Evolutionary conservation across 1,140 invertebrate genomes (phyloP), one percentile per base, ranked within the genome.

Genomic region (Drosophila novamexicana): DNA sequence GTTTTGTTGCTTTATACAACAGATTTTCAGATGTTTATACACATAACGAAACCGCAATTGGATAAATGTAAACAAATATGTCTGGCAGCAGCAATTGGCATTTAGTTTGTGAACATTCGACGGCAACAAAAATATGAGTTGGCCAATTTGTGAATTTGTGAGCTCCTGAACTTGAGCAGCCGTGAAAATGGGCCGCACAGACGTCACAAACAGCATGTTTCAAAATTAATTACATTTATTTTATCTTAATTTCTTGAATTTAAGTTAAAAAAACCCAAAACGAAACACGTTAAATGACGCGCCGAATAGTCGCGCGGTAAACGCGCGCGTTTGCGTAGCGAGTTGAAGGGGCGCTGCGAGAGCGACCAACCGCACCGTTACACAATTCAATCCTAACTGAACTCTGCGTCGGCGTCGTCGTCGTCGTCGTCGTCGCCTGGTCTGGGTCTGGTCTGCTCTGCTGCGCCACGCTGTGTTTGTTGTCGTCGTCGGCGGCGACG

Each of bases 371-470:
- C 83, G 79, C 73, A 79, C 83, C 80, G 83, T 67, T 72, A 70
- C 61, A 79, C 83, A 79, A 79, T 64, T 81, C 61, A 79, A 88
- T 88, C 88, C 83, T 79, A 83, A 89, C 83, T 88, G 83, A 88
- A 77, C 79, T 73, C 68, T 82, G 82, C 79, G 83, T 59, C 52
- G 34, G 52, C 52, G 52, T 54, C 52, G 52, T 36, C 76, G 80
- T 83, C 52, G 52, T 36, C 76, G 80, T 83, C 75, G 66, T 54
- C 63, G 74, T 77, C 67, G 22, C 22, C 22, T 29, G 22, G 22
- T 29, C 22, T 29, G 62, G 67, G 64, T 71, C 65, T 68, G 77
- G 56, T 56, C 54, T 57, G 53, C 9, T 61, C 18, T 29, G 18
- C 10, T 49, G 42, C 42, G 66, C 16, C 49, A 53, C 50, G 59